Evolutionary conservation across 2,888 invertebrate genomes (phyloP), one percentile per base, ranked within the genome.

Genomic region (Nyleta sp.): DNA sequence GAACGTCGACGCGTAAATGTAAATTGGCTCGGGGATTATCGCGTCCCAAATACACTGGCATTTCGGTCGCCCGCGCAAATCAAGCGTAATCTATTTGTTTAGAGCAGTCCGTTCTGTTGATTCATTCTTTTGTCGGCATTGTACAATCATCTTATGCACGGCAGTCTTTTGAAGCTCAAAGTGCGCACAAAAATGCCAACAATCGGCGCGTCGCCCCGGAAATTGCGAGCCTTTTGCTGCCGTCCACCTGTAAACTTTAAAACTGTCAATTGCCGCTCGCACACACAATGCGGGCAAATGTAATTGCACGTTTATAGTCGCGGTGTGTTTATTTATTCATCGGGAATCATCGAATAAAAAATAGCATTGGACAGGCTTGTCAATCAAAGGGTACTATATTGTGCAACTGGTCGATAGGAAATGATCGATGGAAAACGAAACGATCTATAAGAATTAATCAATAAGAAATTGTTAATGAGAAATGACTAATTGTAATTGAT

Each of bases 31-130:
- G 2, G 1, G 40, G 40, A 40, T 55, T 40, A 55, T 40, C 35
- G n/a, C 38, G 8, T 28, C n/a, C 13, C n/a, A 10, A n/a, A 48
- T 48, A 11, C 8, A 22, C 3, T 20, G 40, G 8, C 31, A 22
- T 24, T 48, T n/a, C 24, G 44, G 2, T 48, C 44, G 18, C 18
- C 17, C 10, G 18, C 20, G 28, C 6, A 13, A 48, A 13, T 48
- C 48, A 28, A 24, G 15, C 48, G 13, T 31, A 55, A 55, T 55
- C 55, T 40, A 38, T 40, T 55, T 40, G 40, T 55, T 40, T 22
- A 55, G 13, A 35, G n/a, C 17, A 7, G 31, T 38, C 13, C n/a
- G 48, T 28, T 28, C 38, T 38, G 13, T 38, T 38, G 10, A 28
- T 28, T 10, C 7, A 13, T 28, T 13, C 2, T 48, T 48, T 48